phyloP scores from a whole-genome alignment of 1,140 invertebrate genomes.

The Papilio polytes region DNA sequence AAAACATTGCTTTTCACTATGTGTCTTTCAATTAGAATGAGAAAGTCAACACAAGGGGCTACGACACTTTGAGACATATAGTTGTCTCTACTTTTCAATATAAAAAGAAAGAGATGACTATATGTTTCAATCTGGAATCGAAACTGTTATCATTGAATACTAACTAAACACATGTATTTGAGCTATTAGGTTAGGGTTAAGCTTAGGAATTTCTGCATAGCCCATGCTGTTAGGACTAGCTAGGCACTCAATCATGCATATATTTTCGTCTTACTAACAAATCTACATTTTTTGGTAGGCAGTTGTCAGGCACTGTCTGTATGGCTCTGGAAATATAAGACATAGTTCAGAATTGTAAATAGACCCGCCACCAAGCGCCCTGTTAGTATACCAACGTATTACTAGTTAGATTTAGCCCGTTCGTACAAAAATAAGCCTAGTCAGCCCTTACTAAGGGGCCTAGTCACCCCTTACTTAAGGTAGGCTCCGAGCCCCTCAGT shows the following conservation, averaged over 20 bases:
- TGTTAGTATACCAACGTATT: not conserved
- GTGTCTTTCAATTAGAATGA: not conserved
- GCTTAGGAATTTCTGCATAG: not conserved
- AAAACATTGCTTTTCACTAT: not conserved
- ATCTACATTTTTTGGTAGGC: conserved; percentile 83
- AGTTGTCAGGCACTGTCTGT: conserved; percentile 67
- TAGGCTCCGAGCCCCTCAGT: too few species aligned
- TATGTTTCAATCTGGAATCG: not conserved
- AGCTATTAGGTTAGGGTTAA: conserved; percentile 9
- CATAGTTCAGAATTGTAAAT: conserved; percentile 13
- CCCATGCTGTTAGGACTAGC: conserved; percentile 42
- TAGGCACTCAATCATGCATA: conserved; percentile 64
- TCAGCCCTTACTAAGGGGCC: too few species aligned
- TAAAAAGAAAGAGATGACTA: not conserved
- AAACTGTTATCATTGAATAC: not conserved
- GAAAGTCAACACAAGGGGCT: not conserved
- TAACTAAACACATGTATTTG: conserved; percentile 14
- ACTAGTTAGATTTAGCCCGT: not conserved
- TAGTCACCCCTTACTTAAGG: too few species aligned
- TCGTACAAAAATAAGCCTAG: too few species aligned
- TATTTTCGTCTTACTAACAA: conserved; percentile 80
- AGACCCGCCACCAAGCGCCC: conserved; percentile 25
- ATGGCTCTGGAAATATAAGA: conserved; percentile 14
- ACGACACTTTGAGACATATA: not conserved
- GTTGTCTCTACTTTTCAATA: not conserved